A percentile compares a stretch with the other conserved stretches of the same genome.
Conservation (phyloP, 1,140 invertebrate species). For the Cepaea nemoralis region DNA sequence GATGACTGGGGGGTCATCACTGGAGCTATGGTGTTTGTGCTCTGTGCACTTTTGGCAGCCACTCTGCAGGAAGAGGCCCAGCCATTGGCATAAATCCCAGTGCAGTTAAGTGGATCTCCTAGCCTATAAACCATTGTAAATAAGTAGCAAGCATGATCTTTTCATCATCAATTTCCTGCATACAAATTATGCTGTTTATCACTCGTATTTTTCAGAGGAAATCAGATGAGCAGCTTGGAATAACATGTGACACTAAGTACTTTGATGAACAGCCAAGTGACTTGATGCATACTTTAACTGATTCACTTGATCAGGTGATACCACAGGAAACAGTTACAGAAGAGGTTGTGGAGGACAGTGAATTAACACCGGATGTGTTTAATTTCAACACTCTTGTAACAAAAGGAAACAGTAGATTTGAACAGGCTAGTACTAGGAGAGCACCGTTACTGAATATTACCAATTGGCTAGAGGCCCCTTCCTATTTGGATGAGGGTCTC, state of each 20-base stretch:
- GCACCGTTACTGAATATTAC: constrained; percentile 24
- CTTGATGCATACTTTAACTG: not conserved
- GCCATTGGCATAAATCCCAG: too few relatives aligned
- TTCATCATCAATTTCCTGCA: too few relatives aligned
- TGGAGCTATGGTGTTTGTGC: too few relatives aligned
- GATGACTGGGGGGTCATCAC: too few relatives aligned
- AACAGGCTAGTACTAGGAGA: constrained; percentile 32
- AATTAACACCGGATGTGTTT: not conserved
- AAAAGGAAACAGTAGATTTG: constrained; percentile 3
- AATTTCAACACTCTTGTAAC: not conserved
- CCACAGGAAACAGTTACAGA: constrained; percentile 10
- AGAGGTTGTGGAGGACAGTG: not conserved
- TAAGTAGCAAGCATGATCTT: too few relatives aligned
- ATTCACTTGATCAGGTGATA: constrained; percentile 28
- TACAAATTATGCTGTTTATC: not conserved
- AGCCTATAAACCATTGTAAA: too few relatives aligned
- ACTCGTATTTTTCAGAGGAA: constrained; percentile 24
- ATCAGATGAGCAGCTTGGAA: not conserved
- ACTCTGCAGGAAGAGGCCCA: too few relatives aligned
- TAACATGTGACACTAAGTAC: constrained; percentile 1
- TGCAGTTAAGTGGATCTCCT: too few relatives aligned
- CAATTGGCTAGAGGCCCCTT: not conserved
- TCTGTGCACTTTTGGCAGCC: too few relatives aligned
- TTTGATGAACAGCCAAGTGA: constrained; percentile 23
- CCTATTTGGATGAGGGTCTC: not conserved